These are phyloP conservation scores for Synanceia verrucosa DNA, from an alignment of 2,797 vertebrate genomes.

Conservation along the genomic window DNA sequence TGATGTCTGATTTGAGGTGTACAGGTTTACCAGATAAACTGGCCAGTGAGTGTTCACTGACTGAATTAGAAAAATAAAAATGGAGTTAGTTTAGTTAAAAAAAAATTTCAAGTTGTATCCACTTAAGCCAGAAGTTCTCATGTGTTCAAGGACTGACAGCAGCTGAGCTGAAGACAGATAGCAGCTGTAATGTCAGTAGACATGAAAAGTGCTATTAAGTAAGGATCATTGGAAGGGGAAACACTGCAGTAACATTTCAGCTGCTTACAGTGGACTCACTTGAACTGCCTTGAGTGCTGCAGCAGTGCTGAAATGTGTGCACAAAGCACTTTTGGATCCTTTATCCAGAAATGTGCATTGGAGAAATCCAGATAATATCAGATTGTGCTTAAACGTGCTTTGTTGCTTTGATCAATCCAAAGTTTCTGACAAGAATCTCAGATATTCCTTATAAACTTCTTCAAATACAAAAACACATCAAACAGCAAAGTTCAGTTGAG, in stretches of 20 bases:
- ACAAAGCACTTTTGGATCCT: background rate
- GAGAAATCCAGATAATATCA: background rate
- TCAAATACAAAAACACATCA: background rate
- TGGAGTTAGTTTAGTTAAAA: too few relatives aligned
- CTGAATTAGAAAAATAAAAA: too few relatives aligned
- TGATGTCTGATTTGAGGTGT: too few relatives aligned
- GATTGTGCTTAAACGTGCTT: background rate
- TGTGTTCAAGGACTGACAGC: too few relatives aligned
- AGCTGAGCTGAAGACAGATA: too few relatives aligned
- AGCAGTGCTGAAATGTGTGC: background rate
- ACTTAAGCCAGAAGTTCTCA: too few relatives aligned
- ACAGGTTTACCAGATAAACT: too few relatives aligned
- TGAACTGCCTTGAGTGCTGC: background rate
- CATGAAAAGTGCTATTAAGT: too few relatives aligned
- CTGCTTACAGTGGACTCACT: background rate
- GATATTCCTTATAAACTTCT: background rate
- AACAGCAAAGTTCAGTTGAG: background rate
- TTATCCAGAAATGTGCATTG: background rate
- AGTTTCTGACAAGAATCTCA: background rate
- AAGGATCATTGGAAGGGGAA: background rate
- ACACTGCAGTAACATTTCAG: background rate
- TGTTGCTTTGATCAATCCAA: background rate
- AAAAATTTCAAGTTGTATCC: too few relatives aligned
- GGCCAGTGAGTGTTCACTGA: too few relatives aligned
- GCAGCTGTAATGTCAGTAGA: too few relatives aligned